Evolutionary conservation across 2,888 invertebrate species (phyloP), one percentile per base, ranked within the genome.

Genomic region (Xanthostigma xanthostigma): DNA sequence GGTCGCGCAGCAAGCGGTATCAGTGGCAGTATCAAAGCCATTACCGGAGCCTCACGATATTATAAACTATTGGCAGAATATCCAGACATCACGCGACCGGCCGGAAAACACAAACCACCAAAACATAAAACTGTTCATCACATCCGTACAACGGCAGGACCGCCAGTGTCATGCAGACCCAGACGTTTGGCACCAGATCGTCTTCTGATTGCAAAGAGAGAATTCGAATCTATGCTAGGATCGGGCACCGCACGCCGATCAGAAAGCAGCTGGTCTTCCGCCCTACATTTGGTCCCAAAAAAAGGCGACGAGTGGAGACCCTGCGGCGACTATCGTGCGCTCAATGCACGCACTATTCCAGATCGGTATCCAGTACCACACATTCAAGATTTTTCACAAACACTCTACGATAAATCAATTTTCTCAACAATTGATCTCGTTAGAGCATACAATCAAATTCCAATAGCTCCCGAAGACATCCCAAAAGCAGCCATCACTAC

Each of bases 271-370:
- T 64, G 62, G 63, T 51, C 62, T 5, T 57, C 58, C 6, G 60
- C 61, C 4, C 52, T 64, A 0, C 63, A 63, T 49, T 46, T 63
- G 44, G 62, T 58, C 2, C 59, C 60, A 3, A 65, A 64, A 48
- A 57, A 58, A 43, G 52, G 54, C 10, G 57, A 57, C 13, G 53
- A 55, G 1, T 62, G 61, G n/a, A n/a, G n/a, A n/a, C n/a, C n/a
- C n/a, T n/a, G n/a, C n/a, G n/a, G n/a, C n/a, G n/a, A n/a, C n/a
- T n/a, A n/a, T n/a, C n/a, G n/a, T n/a, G 48, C 60, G 61, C 50
- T 65, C 0, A 66, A 64, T 43, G 57, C 56, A 0, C 53, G 63
- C 61, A 61, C 71, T 69, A 59, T 71, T 69, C 61, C 64, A 61
- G 54, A 65, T 62, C 6, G 68, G 69, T 50, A 68, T 69, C 63